Percentiles rank a stretch among this genome's conserved stretches.
Conservation (phyloP, 2,113 vertebrate species). For the Stegastes partitus region DNA sequence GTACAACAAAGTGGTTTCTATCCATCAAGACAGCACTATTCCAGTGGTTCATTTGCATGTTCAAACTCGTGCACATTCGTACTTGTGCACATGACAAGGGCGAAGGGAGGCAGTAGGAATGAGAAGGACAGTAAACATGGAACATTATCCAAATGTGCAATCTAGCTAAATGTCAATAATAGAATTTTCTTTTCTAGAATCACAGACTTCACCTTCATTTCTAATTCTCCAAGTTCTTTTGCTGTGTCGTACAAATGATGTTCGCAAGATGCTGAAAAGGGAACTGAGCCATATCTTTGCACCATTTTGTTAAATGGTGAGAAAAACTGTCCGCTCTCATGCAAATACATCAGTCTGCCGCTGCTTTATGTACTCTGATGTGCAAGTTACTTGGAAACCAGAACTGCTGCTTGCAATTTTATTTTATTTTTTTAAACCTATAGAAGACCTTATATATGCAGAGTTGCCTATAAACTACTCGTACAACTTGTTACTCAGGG, state of each 20-base stretch:
- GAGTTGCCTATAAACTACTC: neutral
- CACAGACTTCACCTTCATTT: too few relatives aligned
- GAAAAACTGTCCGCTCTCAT: neutral
- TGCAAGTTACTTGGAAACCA: neutral
- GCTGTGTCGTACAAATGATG: neutral
- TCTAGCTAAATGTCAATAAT: too few relatives aligned
- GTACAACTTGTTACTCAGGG: slow-evolving; percentile 47
- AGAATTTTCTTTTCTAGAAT: too few relatives aligned
- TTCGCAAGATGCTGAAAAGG: neutral
- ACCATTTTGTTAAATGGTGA: neutral
- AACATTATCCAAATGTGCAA: too few relatives aligned
- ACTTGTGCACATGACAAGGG: too few relatives aligned
- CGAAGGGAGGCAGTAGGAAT: too few relatives aligned
- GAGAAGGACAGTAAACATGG: too few relatives aligned
- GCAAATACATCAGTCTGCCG: neutral
- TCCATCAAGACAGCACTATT: too few relatives aligned
- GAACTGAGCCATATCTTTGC: neutral
- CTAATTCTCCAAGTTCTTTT: neutral
- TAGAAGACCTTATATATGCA: slow-evolving; percentile 1
- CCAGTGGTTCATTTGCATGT: too few relatives aligned
- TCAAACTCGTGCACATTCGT: too few relatives aligned
- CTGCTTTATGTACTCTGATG: slow-evolving; percentile 4
- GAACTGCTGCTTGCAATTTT: neutral
- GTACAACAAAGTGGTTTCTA: too few relatives aligned
- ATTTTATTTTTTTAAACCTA: neutral